These are phyloP conservation scores for Epinephelus awoara DNA, from an alignment of 2,797 vertebrate genomes.

Conservation along the genomic window DNA sequence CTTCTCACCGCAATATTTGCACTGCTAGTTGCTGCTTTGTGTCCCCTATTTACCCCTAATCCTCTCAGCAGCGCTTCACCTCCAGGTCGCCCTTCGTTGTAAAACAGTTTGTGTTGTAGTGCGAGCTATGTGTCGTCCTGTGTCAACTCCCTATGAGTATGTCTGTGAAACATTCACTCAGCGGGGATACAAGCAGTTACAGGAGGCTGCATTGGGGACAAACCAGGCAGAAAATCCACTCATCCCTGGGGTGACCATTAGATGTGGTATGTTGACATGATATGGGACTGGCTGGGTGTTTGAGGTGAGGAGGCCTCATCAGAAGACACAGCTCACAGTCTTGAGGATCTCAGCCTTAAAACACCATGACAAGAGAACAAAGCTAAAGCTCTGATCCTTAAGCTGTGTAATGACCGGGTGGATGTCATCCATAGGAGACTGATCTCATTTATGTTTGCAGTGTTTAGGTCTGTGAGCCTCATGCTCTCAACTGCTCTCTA, in stretches of 20 bases:
- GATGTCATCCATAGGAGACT: conserved; percentile 66
- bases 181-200: conserved; percentile 59
- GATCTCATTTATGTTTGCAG: conserved; percentile 68
- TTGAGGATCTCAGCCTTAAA: conserved; percentile 70
- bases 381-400: conserved; percentile 61
- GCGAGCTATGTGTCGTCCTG: conserved; percentile 48
- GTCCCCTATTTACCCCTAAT: conserved; percentile 45
- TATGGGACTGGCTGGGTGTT: conserved; percentile 47
- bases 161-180: conserved; percentile 80
- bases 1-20: conserved; percentile 53
- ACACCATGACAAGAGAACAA: conserved; percentile 71
- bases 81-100: conserved; percentile 49
- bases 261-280: conserved; percentile 67
- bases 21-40: conserved; percentile 50
- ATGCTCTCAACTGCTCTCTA: conserved; percentile 23
- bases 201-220: conserved; percentile 75
- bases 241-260: conserved; percentile 76
- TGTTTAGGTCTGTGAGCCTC: conserved; percentile 54
- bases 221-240: conserved; percentile 86
- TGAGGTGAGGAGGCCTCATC: conserved; percentile 62
- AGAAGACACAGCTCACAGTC: conserved; percentile 54
- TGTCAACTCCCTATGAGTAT: conserved; percentile 63
- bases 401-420: conserved; percentile 67
- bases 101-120: conserved; percentile 59
- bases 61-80: conserved; percentile 54